These are phyloP conservation scores for Cisticola juncidis DNA, from an alignment of 2,113 vertebrate species.

Conservation along the genomic window DNA sequence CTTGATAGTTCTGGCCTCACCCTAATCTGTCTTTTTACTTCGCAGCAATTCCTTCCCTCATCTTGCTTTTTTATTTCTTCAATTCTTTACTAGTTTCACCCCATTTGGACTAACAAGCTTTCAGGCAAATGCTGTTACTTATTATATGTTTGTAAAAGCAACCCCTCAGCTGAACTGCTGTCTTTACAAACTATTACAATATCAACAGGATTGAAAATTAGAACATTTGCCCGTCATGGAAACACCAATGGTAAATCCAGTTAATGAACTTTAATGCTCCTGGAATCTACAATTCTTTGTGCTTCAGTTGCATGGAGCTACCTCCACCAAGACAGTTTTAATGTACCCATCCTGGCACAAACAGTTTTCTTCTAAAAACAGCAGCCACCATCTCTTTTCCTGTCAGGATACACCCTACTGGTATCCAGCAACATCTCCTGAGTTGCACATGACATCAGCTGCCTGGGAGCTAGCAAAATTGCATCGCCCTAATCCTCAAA, in stretches of 20 bases:
- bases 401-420: background rate
- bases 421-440: background rate
- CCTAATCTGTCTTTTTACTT: background rate
- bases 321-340: background rate
- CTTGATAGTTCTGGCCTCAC: background rate
- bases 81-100: background rate
- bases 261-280: background rate
- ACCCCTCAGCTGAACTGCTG: background rate
- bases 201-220: background rate
- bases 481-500: constrained; percentile 7
- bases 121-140: background rate
- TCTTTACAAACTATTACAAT: background rate
- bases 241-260: background rate
- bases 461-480: constrained; percentile 4
- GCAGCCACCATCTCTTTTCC: background rate
- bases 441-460: background rate
- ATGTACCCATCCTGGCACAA: background rate
- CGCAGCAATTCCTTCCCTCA: background rate
- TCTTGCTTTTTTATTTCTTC: background rate
- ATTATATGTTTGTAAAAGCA: background rate
- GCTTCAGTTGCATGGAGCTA: background rate
- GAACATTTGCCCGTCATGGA: background rate
- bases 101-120: background rate
- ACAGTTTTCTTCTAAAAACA: background rate
- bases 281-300: background rate